These are phyloP conservation scores for Lepetodrilus schrolli DNA, from an alignment of 2,888 invertebrate genomes.

Conservation along the genomic window DNA sequence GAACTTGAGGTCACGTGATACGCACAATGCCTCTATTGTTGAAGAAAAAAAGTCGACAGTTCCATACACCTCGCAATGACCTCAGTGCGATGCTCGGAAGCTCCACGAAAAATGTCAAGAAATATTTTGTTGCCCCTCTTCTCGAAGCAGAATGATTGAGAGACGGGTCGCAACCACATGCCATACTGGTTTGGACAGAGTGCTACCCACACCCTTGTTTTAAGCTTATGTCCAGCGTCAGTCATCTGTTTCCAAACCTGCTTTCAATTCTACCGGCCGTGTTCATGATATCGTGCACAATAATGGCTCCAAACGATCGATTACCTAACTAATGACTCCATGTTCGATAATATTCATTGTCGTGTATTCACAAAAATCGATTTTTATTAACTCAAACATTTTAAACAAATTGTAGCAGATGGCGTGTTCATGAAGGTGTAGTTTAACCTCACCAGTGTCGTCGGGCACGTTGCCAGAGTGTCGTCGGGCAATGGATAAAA, in stretches of 20 bases:
- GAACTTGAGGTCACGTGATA: slow-evolving; percentile 24
- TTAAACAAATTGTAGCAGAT: neutral
- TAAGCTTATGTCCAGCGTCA: no score
- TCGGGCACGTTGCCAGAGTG: no score
- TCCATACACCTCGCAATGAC: neutral
- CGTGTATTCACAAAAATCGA: neutral
- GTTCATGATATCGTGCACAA: neutral
- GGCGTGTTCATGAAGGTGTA: neutral
- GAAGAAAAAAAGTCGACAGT: slow-evolving; percentile 3
- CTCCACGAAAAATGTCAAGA: neutral
- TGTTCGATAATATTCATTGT: slow-evolving; percentile 4
- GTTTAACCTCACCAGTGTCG: no score
- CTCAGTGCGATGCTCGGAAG: neutral
- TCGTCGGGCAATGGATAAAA: no score
- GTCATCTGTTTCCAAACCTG: no score
- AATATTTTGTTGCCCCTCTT: neutral
- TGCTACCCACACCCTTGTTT: no score
- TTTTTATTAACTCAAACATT: neutral
- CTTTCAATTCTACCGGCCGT: neutral
- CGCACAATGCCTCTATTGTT: slow-evolving; percentile 25
- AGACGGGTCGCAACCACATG: neutral
- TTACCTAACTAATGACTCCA: neutral
- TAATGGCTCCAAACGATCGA: neutral
- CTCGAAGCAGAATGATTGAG: neutral
- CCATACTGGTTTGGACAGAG: neutral